phyloP scores from a whole-genome alignment of 2,113 vertebrate species.

The Acrocephalus kingi region DNA sequence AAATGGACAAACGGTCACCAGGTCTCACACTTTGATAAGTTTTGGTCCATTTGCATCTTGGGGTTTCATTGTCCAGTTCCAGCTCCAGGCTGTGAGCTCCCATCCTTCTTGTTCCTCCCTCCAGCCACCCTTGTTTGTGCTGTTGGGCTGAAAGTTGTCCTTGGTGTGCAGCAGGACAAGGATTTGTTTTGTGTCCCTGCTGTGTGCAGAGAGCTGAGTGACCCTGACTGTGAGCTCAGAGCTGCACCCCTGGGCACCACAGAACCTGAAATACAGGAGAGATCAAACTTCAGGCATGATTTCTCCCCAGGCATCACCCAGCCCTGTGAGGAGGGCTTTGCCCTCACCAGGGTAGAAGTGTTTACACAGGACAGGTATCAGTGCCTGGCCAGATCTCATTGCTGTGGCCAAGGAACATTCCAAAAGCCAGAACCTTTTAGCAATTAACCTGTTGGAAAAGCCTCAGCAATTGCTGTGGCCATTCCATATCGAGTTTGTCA shows the following conservation, averaged over 20 bases:
- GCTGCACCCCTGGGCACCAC: not conserved
- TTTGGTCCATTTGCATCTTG: too few species aligned
- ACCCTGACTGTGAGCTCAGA: not conserved
- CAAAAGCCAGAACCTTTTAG: not conserved
- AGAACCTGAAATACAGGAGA: not conserved
- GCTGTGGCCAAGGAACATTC: accelerated
- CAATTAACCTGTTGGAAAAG: not conserved
- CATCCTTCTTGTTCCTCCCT: too few species aligned
- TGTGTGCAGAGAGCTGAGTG: not conserved
- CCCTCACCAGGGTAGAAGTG: not conserved
- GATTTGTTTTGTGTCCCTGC: too few species aligned
- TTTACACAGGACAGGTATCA: not conserved
- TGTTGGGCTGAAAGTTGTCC: too few species aligned
- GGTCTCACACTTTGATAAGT: too few species aligned
- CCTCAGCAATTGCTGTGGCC: not conserved
- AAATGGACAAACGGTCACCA: too few species aligned
- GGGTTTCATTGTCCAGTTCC: too few species aligned
- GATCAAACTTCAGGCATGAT: not conserved
- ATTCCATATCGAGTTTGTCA: not conserved
- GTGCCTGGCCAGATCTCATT: not conserved
- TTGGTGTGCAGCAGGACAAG: too few species aligned
- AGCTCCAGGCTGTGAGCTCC: too few species aligned
- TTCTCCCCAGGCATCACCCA: not conserved
- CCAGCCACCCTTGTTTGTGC: too few species aligned
- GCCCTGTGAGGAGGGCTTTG: not conserved